A percentile compares a stretch with the other conserved stretches of the same genome.
Conservation (phyloP, 2,797 vertebrate genomes). For the Sebastiscus tertius region DNA sequence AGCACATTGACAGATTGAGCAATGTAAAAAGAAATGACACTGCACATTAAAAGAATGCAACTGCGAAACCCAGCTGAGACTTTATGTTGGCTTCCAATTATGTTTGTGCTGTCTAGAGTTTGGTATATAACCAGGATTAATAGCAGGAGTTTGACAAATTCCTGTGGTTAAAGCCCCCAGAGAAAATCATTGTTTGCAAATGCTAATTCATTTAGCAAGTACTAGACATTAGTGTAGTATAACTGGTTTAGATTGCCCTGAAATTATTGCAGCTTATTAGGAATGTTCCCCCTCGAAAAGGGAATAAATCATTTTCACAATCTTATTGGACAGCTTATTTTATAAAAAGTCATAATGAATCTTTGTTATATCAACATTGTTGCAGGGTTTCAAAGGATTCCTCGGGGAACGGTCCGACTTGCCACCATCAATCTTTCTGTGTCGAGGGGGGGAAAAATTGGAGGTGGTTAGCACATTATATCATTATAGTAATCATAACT, state of each 20-base stretch:
- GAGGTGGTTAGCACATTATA: constrained; percentile 73
- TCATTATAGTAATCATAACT: constrained; percentile 72
- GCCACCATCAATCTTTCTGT: constrained; percentile 66
- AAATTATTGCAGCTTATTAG: constrained; percentile 67
- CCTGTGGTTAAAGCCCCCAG: constrained; percentile 50
- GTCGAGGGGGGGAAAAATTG: constrained; percentile 48
- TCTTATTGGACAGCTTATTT: constrained; percentile 59
- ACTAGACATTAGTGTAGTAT: constrained; percentile 39
- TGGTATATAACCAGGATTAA: constrained; percentile 62
- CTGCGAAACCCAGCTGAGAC: constrained; percentile 36
- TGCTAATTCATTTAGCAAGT: constrained; percentile 56
- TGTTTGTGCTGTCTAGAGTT: constrained; percentile 58
- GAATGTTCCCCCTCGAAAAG: constrained; percentile 53
- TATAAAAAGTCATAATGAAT: constrained; percentile 68
- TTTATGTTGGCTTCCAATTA: constrained; percentile 53
- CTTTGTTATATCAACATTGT: constrained; percentile 71
- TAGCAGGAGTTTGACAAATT: constrained; percentile 60
- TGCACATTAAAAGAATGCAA: constrained; percentile 32
- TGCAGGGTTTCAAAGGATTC: constrained; percentile 56
- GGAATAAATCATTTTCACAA: constrained; percentile 65
- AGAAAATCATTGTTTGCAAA: constrained; percentile 65
- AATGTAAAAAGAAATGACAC: constrained; percentile 10
- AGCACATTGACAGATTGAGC: neutral
- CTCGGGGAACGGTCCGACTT: constrained; percentile 53
- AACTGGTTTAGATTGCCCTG: constrained; percentile 47